phyloP scores from a whole-genome alignment of 2,797 vertebrate genomes.

The Limosa lapponica region DNA sequence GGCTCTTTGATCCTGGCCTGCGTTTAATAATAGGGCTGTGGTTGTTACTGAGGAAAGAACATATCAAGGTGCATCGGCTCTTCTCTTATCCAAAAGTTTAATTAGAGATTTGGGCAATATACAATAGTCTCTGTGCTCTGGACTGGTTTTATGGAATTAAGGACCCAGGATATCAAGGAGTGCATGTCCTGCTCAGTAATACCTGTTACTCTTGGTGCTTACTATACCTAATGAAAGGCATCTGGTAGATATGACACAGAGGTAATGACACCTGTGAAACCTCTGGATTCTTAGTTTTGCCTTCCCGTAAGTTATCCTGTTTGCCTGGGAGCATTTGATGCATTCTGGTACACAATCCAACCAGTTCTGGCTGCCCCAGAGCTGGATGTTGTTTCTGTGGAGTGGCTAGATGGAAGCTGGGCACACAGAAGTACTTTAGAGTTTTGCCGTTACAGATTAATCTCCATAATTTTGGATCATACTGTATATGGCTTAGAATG shows the following conservation, averaged over 20 bases:
- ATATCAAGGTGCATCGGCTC: background rate
- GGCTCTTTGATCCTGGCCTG: background rate
- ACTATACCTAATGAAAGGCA: background rate
- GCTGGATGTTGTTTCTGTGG: background rate
- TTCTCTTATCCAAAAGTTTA: slow-evolving; percentile 7
- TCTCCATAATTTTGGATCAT: background rate
- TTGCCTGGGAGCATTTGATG: background rate
- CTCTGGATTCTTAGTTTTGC: background rate
- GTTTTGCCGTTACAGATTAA: background rate
- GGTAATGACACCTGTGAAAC: background rate
- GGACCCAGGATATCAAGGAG: background rate
- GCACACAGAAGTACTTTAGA: background rate
- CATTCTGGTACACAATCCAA: background rate
- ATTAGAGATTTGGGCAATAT: background rate
- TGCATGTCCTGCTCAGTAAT: background rate
- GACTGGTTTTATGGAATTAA: background rate
- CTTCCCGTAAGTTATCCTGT: background rate
- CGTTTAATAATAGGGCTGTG: background rate
- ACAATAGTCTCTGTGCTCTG: background rate
- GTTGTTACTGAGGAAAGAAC: background rate
- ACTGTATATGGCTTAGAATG: background rate
- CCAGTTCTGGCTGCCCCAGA: background rate
- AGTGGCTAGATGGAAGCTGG: background rate
- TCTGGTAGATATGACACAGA: background rate
- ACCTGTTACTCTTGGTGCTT: background rate